Evolutionary conservation across 2,888 invertebrate genomes (phyloP).

Genomic region (Yponomeuta sedellus): DNA sequence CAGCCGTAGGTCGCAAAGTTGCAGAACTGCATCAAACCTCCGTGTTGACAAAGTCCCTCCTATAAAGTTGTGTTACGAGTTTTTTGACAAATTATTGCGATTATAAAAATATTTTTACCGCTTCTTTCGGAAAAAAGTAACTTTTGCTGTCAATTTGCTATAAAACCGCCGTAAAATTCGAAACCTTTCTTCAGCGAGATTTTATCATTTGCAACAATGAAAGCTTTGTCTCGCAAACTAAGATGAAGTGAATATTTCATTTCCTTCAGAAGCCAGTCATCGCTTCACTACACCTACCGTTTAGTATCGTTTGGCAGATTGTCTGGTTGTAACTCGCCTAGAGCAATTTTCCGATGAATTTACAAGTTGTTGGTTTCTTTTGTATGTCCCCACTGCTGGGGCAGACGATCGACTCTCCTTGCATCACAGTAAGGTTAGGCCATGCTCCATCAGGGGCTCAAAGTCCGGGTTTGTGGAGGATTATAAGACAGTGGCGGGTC

Average conservation of each 20-base stretch:
- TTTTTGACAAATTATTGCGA: slow-evolving; percentile 35
- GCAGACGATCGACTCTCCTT: too few species aligned
- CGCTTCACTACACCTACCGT: too few species aligned
- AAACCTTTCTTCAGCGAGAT: slow-evolving; percentile 39
- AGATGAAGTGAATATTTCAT: background rate
- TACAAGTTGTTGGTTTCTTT: too few species aligned
- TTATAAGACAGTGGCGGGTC: too few species aligned
- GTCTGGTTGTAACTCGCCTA: too few species aligned
- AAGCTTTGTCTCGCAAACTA: slow-evolving; percentile 22
- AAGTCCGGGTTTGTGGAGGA: too few species aligned
- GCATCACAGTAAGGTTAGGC: too few species aligned
- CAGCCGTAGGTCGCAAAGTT: background rate
- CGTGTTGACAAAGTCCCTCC: background rate
- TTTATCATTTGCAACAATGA: slow-evolving; percentile 39
- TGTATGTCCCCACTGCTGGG: too few species aligned
- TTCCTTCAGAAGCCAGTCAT: too few species aligned
- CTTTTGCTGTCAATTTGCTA: slow-evolving; percentile 39
- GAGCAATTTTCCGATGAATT: too few species aligned
- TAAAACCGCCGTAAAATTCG: slow-evolving; percentile 35
- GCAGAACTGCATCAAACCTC: background rate
- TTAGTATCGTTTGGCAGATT: too few species aligned
- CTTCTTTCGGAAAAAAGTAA: slow-evolving; percentile 32
- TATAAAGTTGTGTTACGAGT: slow-evolving; percentile 15
- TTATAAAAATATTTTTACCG: slow-evolving; percentile 39
- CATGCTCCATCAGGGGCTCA: too few species aligned